phyloP scores from a whole-genome alignment of 2,797 vertebrate genomes.

The Syngnathus acus region DNA sequence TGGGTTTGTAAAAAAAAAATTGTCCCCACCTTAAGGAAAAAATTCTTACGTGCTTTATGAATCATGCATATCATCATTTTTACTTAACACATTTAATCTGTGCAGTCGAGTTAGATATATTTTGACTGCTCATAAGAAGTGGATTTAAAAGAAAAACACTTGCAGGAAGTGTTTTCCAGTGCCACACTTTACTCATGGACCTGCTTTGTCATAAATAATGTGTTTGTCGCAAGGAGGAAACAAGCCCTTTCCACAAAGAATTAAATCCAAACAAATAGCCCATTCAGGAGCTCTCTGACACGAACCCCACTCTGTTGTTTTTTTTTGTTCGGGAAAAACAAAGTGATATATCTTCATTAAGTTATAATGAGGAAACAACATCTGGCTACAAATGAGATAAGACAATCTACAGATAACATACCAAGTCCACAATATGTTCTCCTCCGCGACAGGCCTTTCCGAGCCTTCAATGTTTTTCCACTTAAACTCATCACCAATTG shows the following conservation, averaged over 20 bases:
- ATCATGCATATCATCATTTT: neutral
- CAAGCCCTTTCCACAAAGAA: neutral
- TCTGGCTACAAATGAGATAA: slow-evolving; percentile 50
- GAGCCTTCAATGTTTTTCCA: slow-evolving; percentile 49
- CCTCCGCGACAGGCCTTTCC: slow-evolving; percentile 39
- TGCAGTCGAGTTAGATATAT: neutral
- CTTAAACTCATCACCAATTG: slow-evolving; percentile 32
- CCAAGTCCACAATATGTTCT: slow-evolving; percentile 40
- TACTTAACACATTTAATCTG: neutral
- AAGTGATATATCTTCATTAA: slow-evolving; percentile 29
- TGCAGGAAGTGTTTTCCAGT: neutral
- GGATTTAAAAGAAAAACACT: neutral
- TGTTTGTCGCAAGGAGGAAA: neutral
- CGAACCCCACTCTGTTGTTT: neutral
- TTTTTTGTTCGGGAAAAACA: neutral
- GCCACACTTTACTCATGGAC: neutral
- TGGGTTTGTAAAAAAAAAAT: too few relatives aligned
- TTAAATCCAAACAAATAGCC: neutral
- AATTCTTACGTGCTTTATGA: neutral
- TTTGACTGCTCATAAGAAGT: neutral
- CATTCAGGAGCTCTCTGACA: neutral
- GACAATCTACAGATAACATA: slow-evolving; percentile 40
- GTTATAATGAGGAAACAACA: slow-evolving; percentile 46
- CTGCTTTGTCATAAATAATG: neutral
- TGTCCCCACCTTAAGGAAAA: too few relatives aligned